Percentiles rank a stretch among this genome's conserved stretches.
Evolutionary conservation across 2,888 invertebrate species (phyloP).

Genomic region (Dolichomitus sp.): DNA sequence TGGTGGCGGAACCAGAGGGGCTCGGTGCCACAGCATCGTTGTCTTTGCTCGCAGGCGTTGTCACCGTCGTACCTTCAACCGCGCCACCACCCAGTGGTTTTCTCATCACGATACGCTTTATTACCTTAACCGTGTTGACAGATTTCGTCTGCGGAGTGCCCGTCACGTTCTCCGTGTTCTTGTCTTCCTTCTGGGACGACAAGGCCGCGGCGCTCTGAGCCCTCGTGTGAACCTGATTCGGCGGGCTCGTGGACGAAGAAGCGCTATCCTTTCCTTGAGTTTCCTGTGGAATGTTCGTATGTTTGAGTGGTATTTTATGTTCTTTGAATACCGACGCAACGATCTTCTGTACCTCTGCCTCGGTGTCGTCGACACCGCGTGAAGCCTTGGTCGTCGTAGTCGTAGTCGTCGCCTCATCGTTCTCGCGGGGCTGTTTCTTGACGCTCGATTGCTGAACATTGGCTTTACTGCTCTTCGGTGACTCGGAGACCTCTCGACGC

Average conservation of each 20-base stretch:
- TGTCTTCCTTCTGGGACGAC: constrained; percentile 74
- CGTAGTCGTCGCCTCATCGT: constrained; percentile 50
- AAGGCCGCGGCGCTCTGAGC: constrained; percentile 39
- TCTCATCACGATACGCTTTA: constrained; percentile 83
- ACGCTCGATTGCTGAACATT: not conserved
- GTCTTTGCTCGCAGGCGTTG: constrained; percentile 70
- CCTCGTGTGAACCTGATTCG: constrained; percentile 55
- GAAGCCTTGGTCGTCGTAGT: constrained; percentile 42
- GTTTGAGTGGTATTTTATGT: constrained; percentile 83
- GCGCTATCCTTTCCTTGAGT: constrained; percentile 68
- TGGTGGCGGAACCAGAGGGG: constrained; percentile 70
- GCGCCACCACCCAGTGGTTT: constrained; percentile 73
- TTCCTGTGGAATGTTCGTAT: constrained; percentile 76
- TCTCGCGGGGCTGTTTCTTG: constrained; percentile 6
- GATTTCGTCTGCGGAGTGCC: constrained; percentile 67
- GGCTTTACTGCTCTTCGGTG: constrained; percentile 48
- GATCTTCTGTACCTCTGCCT: constrained; percentile 84
- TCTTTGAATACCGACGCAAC: constrained; percentile 84
- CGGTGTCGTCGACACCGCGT: constrained; percentile 79
- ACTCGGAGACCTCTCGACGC: constrained; percentile 59
- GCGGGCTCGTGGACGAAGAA: constrained; percentile 22
- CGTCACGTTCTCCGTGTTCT: constrained; percentile 50
- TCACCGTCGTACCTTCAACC: constrained; percentile 62
- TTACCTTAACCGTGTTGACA: constrained; percentile 82
- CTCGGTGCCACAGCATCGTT: constrained; percentile 60